Percentiles rank a stretch among this genome's conserved stretches.
Conservation (phyloP, 2,888 invertebrate genomes). For the Balanococcus diminutus region DNA sequence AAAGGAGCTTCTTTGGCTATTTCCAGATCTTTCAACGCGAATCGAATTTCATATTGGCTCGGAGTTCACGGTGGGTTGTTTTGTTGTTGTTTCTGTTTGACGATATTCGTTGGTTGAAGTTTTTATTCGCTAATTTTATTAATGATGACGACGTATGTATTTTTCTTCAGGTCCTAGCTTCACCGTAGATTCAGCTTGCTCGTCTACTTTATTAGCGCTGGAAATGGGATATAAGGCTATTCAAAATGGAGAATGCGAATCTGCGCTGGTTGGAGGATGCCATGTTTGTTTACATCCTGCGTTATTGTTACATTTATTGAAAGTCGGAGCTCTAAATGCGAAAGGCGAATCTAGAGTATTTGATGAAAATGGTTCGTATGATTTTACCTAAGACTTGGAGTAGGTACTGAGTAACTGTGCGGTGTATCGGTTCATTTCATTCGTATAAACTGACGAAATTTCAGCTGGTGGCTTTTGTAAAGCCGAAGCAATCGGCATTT, state of each 20-base stretch:
- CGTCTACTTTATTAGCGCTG: conserved; percentile 39
- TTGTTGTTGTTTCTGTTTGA: too few relatives aligned
- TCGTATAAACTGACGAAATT: neutral
- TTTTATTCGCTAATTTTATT: neutral
- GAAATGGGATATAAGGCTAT: conserved; percentile 46
- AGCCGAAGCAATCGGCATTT: conserved; percentile 56
- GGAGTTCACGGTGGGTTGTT: conserved; percentile 47
- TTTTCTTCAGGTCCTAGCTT: conserved; percentile 47
- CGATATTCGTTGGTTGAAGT: neutral
- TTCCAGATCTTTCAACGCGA: conserved; percentile 42
- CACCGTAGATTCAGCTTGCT: conserved; percentile 41
- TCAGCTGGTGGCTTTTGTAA: conserved; percentile 57
- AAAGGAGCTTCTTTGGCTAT: conserved; percentile 30
- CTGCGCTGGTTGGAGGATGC: conserved; percentile 51
- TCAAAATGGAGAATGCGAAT: conserved; percentile 46
- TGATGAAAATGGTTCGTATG: conserved; percentile 47
- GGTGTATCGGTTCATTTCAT: neutral
- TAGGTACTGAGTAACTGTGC: too few relatives aligned
- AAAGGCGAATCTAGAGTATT: conserved; percentile 48
- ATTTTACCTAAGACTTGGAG: too few relatives aligned
- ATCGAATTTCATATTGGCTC: conserved; percentile 53
- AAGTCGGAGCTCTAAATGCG: conserved; percentile 45
- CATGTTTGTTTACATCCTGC: conserved; percentile 44
- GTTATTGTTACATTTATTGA: conserved; percentile 41
- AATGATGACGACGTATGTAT: neutral